Base-by-base conservation (phyloP, 2,888 invertebrate genomes). In the Philaethria dido region DNA sequence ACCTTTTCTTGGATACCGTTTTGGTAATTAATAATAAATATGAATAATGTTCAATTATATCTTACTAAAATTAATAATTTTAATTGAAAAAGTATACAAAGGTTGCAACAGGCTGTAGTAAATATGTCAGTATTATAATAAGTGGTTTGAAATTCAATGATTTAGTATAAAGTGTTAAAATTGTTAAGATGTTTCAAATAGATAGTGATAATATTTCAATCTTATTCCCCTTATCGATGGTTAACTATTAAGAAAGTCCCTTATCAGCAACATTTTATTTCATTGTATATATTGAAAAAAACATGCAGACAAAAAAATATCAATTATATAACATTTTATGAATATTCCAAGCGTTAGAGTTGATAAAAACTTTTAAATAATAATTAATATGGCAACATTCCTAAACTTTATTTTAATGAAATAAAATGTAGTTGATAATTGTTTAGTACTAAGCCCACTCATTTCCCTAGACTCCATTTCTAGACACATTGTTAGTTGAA, bases 111-210 rank as follows among this genome's bases (percentile, higher is more conserved):
- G 54, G 54, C 73, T 66, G 69, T 75, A 75, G 70, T 77, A 78
- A 78, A 80, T 78, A 80, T 78, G 72, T 80, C 87, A 89, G 86
- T 89, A 89, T 88, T 88, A 87, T 80, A 85, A 82, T 80, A 81
- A 77, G 78, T 70, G 67, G 76, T 81, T 80, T 83, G 54, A 68
- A 68, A 71, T 65, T 72, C 69, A 68, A 48, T 70, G 67, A 62
- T 72, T 72, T 70, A 72, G 68, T 60, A 39, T 69, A 66, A 78
- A 80, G 75, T 73, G 82, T 87, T 88, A 84, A 81, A 76, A 77
- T 75, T 78, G 78, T 80, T 83, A 79, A 79, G 74, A 77, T 77
- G 72, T 78, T 78, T 78, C 76, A 73, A 73, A 73, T 81, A 87
- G 84, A 82, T 87, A 87, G 83, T 82, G 73, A 78, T 78, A 74